Percentiles rank a stretch among this genome's conserved stretches.
Evolutionary conservation across 2,888 invertebrate species (phyloP).

Genomic region (Meloe dianella): DNA sequence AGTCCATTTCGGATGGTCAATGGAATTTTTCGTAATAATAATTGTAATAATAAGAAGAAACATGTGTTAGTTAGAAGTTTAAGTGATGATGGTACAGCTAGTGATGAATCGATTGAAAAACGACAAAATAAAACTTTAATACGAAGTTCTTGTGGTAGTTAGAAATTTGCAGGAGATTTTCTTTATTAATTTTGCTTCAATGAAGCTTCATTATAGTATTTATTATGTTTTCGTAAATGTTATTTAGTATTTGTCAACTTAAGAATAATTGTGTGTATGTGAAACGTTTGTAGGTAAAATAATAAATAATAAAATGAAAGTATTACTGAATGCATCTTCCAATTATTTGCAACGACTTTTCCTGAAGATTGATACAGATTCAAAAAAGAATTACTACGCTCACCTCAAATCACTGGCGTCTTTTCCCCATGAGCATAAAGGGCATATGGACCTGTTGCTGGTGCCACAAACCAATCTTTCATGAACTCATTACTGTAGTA

Average conservation of each 20-base stretch:
- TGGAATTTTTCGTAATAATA: slow-evolving; percentile 35
- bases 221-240: background rate
- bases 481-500: too few species aligned
- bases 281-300: background rate
- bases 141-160: slow-evolving; percentile 31
- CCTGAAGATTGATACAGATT: too few species aligned
- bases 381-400: too few species aligned
- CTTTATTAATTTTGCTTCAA: slow-evolving; percentile 6
- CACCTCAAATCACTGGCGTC: too few species aligned
- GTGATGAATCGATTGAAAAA: slow-evolving; percentile 25
- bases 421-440: too few species aligned
- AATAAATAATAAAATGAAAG: background rate
- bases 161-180: background rate
- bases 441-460: too few species aligned
- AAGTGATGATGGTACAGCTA: slow-evolving; percentile 42
- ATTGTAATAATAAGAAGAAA: too few species aligned
- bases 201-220: background rate
- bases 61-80: slow-evolving; percentile 41
- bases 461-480: too few species aligned
- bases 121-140: slow-evolving; percentile 23
- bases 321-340: too few species aligned
- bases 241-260: background rate
- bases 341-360: too few species aligned
- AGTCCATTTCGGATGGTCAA: slow-evolving; percentile 41
- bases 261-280: background rate